These are phyloP conservation scores for Drosophila recens DNA, from an alignment of 2,888 invertebrate species.

Conservation along the genomic window DNA sequence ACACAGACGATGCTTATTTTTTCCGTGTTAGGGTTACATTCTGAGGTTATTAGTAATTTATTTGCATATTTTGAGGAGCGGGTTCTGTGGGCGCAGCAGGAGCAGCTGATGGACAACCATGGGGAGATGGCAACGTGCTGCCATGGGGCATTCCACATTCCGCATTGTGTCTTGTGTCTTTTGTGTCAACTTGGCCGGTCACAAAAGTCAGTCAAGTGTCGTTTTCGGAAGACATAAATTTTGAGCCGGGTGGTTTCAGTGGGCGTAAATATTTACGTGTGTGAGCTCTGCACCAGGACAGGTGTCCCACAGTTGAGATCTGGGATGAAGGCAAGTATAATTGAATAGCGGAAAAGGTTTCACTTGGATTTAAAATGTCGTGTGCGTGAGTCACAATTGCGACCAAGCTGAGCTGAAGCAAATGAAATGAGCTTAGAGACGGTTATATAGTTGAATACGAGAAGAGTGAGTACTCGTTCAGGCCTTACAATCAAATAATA, in stretches of 20 bases:
- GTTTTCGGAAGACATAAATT: conserved; percentile 68
- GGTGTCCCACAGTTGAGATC: conserved; percentile 47
- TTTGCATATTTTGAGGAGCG: conserved; percentile 75
- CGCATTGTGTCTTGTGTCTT: conserved; percentile 51
- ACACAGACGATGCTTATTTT: conserved; percentile 24
- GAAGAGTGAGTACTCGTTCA: conserved; percentile 16
- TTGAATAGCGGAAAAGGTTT: conserved; percentile 65
- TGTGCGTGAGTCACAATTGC: conserved; percentile 24
- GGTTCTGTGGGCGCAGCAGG: conserved; percentile 51
- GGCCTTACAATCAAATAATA: conserved; percentile 22
- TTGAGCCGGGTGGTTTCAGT: conserved; percentile 51
- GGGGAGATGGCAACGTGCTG: conserved; percentile 9
- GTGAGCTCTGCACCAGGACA: conserved; percentile 33
- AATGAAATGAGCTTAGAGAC: conserved; percentile 47
- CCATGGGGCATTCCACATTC: conserved; percentile 38
- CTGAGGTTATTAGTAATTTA: conserved; percentile 79
- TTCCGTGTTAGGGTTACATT: conserved; percentile 76
- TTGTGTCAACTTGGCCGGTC: conserved; percentile 64
- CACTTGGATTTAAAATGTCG: conserved; percentile 57
- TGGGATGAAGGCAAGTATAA: conserved; percentile 54
- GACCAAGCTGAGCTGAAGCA: conserved; percentile 26
- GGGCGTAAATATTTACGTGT: conserved; percentile 11
- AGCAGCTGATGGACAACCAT: conserved; percentile 45
- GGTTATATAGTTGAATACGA: conserved; percentile 36
- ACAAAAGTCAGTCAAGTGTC: conserved; percentile 68